A percentile compares a stretch with the other conserved stretches of the same genome.
phyloP scores from a whole-genome alignment of 37 sponge, comb jelly and placozoan species.

The Ianthella basta region DNA sequence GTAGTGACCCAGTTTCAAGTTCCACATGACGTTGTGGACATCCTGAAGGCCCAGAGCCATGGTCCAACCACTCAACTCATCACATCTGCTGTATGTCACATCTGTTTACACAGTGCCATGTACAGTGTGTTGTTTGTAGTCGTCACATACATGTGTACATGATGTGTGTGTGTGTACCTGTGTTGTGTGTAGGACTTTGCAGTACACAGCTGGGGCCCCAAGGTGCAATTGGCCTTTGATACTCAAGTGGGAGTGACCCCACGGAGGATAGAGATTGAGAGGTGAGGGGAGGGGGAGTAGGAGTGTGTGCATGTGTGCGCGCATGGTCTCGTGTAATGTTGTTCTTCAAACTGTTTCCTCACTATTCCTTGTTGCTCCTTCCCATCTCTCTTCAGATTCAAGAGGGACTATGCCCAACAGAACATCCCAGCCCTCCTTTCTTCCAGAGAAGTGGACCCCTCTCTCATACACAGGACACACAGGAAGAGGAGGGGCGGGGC shows the following conservation, averaged over 20 bases:
- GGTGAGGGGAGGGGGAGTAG: conserved; percentile 47
- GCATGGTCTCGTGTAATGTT: neutral
- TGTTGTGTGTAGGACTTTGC: conserved; percentile 72
- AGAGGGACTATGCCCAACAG: too few species aligned
- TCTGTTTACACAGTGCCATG: neutral
- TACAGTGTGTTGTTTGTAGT: neutral
- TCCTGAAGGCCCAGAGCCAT: conserved; percentile 74
- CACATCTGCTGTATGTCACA: conserved; percentile 42
- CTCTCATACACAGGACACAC: too few species aligned
- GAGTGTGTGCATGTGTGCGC: neutral
- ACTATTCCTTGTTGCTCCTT: neutral
- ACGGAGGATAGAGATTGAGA: conserved; percentile 91
- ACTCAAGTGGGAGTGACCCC: conserved; percentile 87
- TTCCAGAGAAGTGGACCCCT: too few species aligned
- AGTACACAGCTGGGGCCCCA: conserved; percentile 82
- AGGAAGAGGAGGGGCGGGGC: too few species aligned
- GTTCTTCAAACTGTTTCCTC: neutral
- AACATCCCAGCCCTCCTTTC: too few species aligned
- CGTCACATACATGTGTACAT: neutral
- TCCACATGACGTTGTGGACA: conserved; percentile 77
- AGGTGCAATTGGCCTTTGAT: conserved; percentile 91
- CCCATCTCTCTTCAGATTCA: too few species aligned
- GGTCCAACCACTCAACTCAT: conserved; percentile 88
- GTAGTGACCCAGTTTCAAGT: conserved; percentile 76
- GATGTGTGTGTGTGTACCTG: neutral